Percentiles rank a stretch among this genome's conserved stretches.
Evolutionary conservation across 1,140 invertebrate genomes (phyloP).

Genomic region (Caenorhabditis latens): DNA sequence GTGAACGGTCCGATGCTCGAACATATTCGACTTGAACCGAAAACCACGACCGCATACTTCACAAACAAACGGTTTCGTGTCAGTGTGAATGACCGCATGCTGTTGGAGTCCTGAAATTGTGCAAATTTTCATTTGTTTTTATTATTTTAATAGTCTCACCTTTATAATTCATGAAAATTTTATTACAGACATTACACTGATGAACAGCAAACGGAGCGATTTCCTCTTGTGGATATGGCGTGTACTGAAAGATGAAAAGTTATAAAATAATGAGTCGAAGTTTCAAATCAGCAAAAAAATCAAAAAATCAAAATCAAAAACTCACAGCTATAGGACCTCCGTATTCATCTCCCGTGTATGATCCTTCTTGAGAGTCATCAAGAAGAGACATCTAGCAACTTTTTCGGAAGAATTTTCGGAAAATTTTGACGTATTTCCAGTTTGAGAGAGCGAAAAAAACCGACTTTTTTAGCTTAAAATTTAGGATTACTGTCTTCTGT

Average conservation of each 20-base stretch:
- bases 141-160: background rate
- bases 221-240: background rate
- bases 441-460: background rate
- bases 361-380: background rate
- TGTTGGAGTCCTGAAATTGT: conserved; percentile 18
- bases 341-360: background rate
- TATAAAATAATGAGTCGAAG: background rate
- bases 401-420: background rate
- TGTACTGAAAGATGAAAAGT: conserved; percentile 13
- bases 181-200: conserved; percentile 50
- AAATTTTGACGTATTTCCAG: background rate
- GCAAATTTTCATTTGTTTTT: background rate
- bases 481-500: conserved; percentile 22
- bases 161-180: conserved; percentile 48
- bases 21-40: conserved; percentile 77
- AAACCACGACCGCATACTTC: conserved; percentile 78
- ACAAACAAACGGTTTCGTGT: conserved; percentile 70
- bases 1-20: conserved; percentile 77
- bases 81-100: conserved; percentile 29
- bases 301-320: background rate
- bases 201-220: conserved; percentile 19
- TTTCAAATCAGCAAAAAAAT: too few relatives aligned
- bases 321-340: background rate
- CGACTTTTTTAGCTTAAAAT: background rate
- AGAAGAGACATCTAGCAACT: background rate